Conservation (phyloP, 1,140 invertebrate species). For the Varroa destructor region DNA sequence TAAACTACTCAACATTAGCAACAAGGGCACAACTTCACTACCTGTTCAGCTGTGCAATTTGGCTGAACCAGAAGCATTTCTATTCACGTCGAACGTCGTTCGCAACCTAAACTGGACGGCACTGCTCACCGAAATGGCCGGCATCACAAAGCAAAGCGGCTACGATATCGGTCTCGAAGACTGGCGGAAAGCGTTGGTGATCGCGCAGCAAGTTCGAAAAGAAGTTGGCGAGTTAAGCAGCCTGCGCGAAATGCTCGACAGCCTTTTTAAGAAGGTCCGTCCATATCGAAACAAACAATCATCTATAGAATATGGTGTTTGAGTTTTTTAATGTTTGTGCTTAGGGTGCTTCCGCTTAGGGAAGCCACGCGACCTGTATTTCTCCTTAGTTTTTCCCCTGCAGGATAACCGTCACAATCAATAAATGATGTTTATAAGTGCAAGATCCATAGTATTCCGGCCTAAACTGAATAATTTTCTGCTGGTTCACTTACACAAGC, state of each 20-base stretch:
- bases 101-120: slow-evolving; percentile 31
- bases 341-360: too few species aligned
- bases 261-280: slow-evolving; percentile 6
- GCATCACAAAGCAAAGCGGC: slow-evolving; percentile 32
- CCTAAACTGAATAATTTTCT: too few species aligned
- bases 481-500: too few species aligned
- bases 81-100: slow-evolving; percentile 29
- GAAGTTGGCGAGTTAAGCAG: slow-evolving; percentile 3
- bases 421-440: too few species aligned
- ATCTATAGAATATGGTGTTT: not conserved
- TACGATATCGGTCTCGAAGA: slow-evolving; percentile 31
- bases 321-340: too few species aligned
- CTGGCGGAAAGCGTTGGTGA: slow-evolving; percentile 31
- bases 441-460: too few species aligned
- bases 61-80: not conserved
- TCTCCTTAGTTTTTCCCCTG: too few species aligned
- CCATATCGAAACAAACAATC: not conserved
- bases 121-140: slow-evolving; percentile 31
- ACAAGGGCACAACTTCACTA: slow-evolving; percentile 18
- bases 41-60: slow-evolving; percentile 31
- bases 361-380: too few species aligned
- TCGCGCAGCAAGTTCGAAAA: slow-evolving; percentile 11
- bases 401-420: too few species aligned
- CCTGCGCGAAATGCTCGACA: slow-evolving; percentile 17
- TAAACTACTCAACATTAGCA: slow-evolving; percentile 28